Conservation (phyloP, 2,888 invertebrate genomes). For the Calameuta idolon region DNA sequence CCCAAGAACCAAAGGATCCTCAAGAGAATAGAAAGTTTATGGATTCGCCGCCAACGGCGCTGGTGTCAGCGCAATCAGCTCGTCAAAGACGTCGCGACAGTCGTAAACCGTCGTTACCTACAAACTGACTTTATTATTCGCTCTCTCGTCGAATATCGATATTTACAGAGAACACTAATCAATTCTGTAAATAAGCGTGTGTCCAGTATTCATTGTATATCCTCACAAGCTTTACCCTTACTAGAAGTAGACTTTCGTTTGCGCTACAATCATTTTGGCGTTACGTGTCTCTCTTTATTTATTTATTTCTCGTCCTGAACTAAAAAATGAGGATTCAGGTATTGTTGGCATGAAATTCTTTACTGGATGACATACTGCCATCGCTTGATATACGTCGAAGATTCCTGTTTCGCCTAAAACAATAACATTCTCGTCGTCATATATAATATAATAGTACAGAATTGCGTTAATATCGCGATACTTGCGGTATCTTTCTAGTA, state of each 20-base stretch:
- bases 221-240: background rate
- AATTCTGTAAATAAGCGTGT: background rate
- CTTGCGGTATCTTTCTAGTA: conserved; percentile 40
- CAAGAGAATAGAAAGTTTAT: background rate
- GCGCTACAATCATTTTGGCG: background rate
- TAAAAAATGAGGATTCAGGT: conserved; percentile 17
- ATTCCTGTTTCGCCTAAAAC: conserved; percentile 34
- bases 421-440: background rate
- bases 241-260: background rate
- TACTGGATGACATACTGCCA: conserved; percentile 39
- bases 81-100: background rate
- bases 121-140: background rate
- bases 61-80: background rate
- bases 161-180: too few species aligned
- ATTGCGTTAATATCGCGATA: conserved; percentile 16
- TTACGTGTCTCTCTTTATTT: background rate
- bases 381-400: conserved; percentile 49
- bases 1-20: background rate
- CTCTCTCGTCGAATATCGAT: background rate
- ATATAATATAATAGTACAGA: conserved; percentile 17
- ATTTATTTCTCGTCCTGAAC: background rate
- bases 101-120: background rate
- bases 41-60: background rate
- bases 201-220: background rate
- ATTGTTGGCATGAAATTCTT: conserved; percentile 25